A percentile compares a stretch with the other conserved stretches of the same genome.
Evolutionary conservation across 64 coral and sea anemone genomes (phyloP).

Genomic region (Hydrozoanthus tunicans): DNA sequence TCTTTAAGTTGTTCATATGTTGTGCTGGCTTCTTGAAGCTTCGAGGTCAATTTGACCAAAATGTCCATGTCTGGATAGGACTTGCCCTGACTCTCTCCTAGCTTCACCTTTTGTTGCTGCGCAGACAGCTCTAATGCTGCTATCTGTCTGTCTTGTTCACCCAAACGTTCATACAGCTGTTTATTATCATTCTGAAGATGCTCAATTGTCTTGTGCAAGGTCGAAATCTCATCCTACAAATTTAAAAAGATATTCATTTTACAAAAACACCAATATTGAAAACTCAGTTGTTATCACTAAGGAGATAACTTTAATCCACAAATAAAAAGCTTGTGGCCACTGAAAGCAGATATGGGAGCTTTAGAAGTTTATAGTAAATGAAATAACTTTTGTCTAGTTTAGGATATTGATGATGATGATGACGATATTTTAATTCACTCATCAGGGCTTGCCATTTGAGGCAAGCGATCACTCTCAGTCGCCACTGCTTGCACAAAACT

Average conservation of each 20-base stretch:
- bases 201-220: conserved; percentile 82
- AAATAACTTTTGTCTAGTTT: too few species aligned
- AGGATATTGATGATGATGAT: too few species aligned
- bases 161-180: conserved; percentile 79
- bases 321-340: too few species aligned
- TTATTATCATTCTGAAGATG: conserved; percentile 86
- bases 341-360: too few species aligned
- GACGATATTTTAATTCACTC: too few species aligned
- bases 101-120: conserved; percentile 46
- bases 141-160: conserved; percentile 86
- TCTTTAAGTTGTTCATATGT: conserved; percentile 84
- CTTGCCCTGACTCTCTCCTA: conserved; percentile 53
- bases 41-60: conserved; percentile 85
- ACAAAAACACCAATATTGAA: too few species aligned
- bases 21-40: conserved; percentile 92
- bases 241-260: background rate
- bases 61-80: conserved; percentile 81
- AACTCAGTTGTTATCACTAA: too few species aligned
- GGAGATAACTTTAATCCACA: too few species aligned
- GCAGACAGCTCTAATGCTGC: conserved; percentile 71
- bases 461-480: too few species aligned
- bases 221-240: conserved; percentile 74
- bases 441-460: too few species aligned
- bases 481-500: too few species aligned
- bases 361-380: too few species aligned